Evolutionary conservation across 2,113 vertebrate species (phyloP), one percentile per base, ranked within the genome.

Genomic region (Elanus axillaris): DNA sequence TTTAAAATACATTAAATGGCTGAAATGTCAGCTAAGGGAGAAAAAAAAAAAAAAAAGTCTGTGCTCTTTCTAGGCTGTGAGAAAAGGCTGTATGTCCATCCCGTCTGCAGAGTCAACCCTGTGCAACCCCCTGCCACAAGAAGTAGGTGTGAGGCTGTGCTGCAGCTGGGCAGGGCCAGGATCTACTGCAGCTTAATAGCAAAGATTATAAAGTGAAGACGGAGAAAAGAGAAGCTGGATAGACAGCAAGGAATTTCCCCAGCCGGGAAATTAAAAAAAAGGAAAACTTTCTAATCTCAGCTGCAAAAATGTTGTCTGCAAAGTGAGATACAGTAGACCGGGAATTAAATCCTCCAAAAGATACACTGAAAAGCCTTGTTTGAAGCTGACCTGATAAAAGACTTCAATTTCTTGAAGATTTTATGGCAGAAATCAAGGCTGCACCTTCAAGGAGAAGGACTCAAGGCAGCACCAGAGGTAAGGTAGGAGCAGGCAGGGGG

Each of bases 331-430:
- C 3, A 66, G 93, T 86, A 89, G 53, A 90, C 60, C 1, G 16
- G 80, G 94, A 91, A 97, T 91, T 91, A 95, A 72, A 79, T 86
- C 32, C 88, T 88, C 91, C 66, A 66, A 31, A 87, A 90, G 94
- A 91, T 40, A 79, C 4, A 43, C 73, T 2, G 27, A 22, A 83
- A 94, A 89, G 62, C 82, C 62, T 83, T 21, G 38, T 71, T 83
- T 71, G 79, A 94, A 96, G 90, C 63, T 0, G 3, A 56, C 66
- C 72, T 91, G 86, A 94, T 94, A 95, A 94, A 72, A 73, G 78
- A 84, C 67, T 81, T 77, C 76, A 50, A 77, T 92, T 94, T 77
- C 88, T 94, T 81, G 92, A 92, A 73, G 86, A 94, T 38, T 87
- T 94, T 85, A 78, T 16, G 42, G 80, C 4, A 9, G 68, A 89